A percentile compares a stretch with the other conserved stretches of the same genome.
Evolutionary conservation across 1,140 invertebrate genomes (phyloP).

Genomic region (Onthophagus taurus): DNA sequence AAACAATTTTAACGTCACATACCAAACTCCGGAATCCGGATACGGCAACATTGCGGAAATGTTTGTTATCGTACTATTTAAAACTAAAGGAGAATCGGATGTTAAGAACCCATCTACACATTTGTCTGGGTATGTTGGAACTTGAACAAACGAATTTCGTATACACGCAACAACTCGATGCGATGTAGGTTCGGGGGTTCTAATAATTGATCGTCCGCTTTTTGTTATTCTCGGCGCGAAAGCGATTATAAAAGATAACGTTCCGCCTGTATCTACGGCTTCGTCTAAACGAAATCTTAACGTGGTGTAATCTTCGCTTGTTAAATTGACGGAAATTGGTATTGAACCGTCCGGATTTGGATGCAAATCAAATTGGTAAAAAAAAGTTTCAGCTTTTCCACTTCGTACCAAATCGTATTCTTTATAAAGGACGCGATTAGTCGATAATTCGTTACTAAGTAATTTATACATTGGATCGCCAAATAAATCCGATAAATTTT

Average conservation of each 20-base stretch:
- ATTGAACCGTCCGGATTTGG: slow-evolving; percentile 43
- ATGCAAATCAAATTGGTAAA: slow-evolving; percentile 57
- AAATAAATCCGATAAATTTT: slow-evolving; percentile 14
- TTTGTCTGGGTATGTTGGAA: slow-evolving; percentile 45
- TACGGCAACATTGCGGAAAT: slow-evolving; percentile 56
- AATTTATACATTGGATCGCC: slow-evolving; percentile 2
- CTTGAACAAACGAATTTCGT: slow-evolving; percentile 41
- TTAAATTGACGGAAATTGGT: slow-evolving; percentile 53
- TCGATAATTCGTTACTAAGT: slow-evolving; percentile 3
- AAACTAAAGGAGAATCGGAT: slow-evolving; percentile 40
- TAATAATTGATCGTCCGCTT: slow-evolving; percentile 38
- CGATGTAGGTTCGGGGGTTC: slow-evolving; percentile 33
- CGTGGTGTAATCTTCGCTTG: slow-evolving; percentile 45
- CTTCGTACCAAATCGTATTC: slow-evolving; percentile 49
- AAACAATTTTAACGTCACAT: slow-evolving; percentile 55
- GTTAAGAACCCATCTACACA: slow-evolving; percentile 31
- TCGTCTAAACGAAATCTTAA: slow-evolving; percentile 55
- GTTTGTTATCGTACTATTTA: slow-evolving; percentile 43
- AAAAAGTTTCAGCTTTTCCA: slow-evolving; percentile 57
- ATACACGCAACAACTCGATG: slow-evolving; percentile 51
- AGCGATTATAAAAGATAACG: slow-evolving; percentile 52
- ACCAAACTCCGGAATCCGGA: slow-evolving; percentile 70
- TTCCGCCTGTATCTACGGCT: slow-evolving; percentile 62
- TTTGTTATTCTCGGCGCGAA: slow-evolving; percentile 45
- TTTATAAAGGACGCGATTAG: slow-evolving; percentile 18